Conservation (phyloP, 2,113 vertebrate genomes). For the Chamaea fasciata region DNA sequence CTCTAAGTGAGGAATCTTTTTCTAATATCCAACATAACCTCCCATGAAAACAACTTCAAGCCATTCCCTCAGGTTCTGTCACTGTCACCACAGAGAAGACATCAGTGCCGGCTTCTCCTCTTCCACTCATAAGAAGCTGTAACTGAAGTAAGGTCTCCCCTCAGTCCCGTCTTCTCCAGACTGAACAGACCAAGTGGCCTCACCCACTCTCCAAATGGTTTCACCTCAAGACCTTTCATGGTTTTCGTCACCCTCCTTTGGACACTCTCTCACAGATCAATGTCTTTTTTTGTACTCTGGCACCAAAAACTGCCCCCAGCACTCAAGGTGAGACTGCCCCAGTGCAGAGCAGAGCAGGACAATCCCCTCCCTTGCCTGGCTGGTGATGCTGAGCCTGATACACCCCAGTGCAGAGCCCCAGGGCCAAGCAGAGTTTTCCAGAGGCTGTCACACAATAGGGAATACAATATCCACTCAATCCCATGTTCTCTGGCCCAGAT, state of each 20-base stretch:
- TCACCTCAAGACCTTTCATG: neutral
- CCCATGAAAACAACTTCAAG: neutral
- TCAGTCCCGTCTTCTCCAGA: neutral
- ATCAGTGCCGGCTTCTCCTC: neutral
- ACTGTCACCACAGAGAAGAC: neutral
- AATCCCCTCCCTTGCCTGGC: fast-evolving
- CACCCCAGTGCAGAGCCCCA: neutral
- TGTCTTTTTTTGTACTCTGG: fast-evolving
- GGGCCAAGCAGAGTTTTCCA: fast-evolving
- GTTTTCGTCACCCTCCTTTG: neutral
- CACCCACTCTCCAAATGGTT: fast-evolving
- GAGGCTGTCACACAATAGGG: neutral
- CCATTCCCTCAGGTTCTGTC: neutral
- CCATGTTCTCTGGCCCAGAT: neutral
- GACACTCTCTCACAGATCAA: neutral
- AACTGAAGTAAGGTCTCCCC: neutral
- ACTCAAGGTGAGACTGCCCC: fast-evolving
- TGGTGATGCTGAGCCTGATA: neutral
- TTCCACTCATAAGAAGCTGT: neutral
- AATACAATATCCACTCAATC: neutral
- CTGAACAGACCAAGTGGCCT: neutral
- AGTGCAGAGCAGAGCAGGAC: neutral
- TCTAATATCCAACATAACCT: too few relatives aligned
- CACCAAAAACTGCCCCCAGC: neutral
- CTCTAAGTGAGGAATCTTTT: neutral